Percentiles rank a stretch among this genome's conserved stretches.
phyloP scores from a whole-genome alignment of 1,140 invertebrate species.

The Trichomalopsis sarcophagae region DNA sequence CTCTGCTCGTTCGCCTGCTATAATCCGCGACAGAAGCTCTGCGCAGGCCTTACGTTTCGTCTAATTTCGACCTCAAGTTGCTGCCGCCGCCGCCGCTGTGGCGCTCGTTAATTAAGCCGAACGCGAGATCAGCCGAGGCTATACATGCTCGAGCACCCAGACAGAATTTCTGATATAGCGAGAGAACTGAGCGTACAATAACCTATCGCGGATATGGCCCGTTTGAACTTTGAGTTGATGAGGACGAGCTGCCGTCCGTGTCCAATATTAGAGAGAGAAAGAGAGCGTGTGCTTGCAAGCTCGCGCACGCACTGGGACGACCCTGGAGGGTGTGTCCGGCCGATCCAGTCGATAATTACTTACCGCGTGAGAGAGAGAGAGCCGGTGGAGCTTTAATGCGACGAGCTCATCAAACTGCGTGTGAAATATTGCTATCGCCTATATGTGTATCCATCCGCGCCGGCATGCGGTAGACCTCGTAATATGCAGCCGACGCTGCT shows the following conservation, averaged over 20 bases:
- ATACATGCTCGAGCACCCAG: neutral
- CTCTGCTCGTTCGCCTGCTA: constrained; percentile 8
- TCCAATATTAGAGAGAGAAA: constrained; percentile 51
- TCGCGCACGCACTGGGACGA: constrained; percentile 68
- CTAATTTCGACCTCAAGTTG: constrained; percentile 48
- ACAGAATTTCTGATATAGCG: constrained; percentile 4
- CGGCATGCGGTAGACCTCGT: neutral
- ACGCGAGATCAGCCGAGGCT: neutral
- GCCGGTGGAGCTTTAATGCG: constrained; percentile 57
- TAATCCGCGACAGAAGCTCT: constrained; percentile 33
- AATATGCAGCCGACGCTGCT: neutral
- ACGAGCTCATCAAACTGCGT: constrained; percentile 62
- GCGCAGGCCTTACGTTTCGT: constrained; percentile 19
- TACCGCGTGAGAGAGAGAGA: constrained; percentile 55
- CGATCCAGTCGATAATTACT: constrained; percentile 70
- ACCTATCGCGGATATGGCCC: constrained; percentile 66
- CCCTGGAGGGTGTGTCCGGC: constrained; percentile 67
- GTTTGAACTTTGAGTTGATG: constrained; percentile 66
- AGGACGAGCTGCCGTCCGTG: constrained; percentile 57
- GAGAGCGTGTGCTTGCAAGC: no score
- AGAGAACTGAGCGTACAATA: constrained; percentile 50
- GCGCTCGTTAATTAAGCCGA: constrained; percentile 66
- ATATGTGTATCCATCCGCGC: constrained; percentile 38
- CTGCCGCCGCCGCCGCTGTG: neutral
- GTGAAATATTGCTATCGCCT: constrained; percentile 62